Evolutionary conservation across 2,888 invertebrate species (phyloP).

Genomic region (Drosophila multiciliata): DNA sequence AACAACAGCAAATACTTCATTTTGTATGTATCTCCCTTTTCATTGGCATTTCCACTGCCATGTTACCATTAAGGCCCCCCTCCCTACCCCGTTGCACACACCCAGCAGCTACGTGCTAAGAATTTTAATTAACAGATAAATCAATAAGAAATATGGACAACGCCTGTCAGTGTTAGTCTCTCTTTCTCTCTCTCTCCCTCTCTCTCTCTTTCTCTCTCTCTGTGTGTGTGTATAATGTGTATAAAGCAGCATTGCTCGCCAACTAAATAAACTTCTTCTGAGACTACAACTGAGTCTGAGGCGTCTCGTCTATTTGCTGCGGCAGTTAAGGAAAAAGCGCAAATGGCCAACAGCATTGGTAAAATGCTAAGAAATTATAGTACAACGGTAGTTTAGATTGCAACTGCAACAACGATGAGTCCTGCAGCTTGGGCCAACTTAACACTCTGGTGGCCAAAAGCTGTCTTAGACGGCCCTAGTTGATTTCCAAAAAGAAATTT

Average conservation of each 20-base stretch:
- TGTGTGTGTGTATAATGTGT: constrained; percentile 20
- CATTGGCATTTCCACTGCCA: constrained; percentile 51
- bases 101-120: constrained; percentile 76
- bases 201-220: constrained; percentile 12
- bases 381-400: constrained; percentile 69
- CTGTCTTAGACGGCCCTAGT: neutral
- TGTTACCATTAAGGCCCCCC: constrained; percentile 19
- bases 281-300: constrained; percentile 24
- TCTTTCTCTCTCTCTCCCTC: neutral
- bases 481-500: neutral
- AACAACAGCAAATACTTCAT: constrained; percentile 48
- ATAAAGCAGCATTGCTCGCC: constrained; percentile 62
- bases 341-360: constrained; percentile 51
- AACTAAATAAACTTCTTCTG: constrained; percentile 76
- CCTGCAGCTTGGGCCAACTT: constrained; percentile 33
- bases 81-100: neutral
- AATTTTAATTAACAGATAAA: constrained; percentile 81
- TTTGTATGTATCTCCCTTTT: constrained; percentile 52
- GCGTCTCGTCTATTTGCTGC: constrained; percentile 44
- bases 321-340: constrained; percentile 61
- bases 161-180: constrained; percentile 70
- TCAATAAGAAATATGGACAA: constrained; percentile 81
- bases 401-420: constrained; percentile 15
- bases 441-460: neutral
- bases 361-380: constrained; percentile 65